Conservation (phyloP, 2,113 vertebrate species). For the Sorex fumeus region DNA sequence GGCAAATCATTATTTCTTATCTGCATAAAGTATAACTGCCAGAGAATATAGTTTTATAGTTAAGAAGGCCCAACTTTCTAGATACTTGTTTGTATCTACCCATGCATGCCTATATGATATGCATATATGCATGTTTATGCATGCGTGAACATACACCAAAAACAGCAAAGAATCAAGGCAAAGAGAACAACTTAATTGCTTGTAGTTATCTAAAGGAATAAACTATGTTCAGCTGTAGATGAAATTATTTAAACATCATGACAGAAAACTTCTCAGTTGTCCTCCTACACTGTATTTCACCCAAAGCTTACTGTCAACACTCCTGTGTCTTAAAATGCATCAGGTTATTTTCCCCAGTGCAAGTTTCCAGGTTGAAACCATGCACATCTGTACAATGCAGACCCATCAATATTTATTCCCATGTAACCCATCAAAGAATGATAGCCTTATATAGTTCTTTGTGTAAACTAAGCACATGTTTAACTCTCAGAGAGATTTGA, state of each 20-base stretch:
- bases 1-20: conserved; percentile 23
- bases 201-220: conserved; percentile 66
- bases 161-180: background rate
- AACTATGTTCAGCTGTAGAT: conserved; percentile 77
- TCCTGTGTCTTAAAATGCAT: conserved; percentile 75
- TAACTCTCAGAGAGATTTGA: conserved; percentile 50
- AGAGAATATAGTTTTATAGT: conserved; percentile 45
- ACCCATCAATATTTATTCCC: background rate
- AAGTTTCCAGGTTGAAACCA: conserved; percentile 67
- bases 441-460: conserved; percentile 45
- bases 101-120: background rate
- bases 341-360: conserved; percentile 45
- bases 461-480: conserved; percentile 66
- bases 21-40: conserved; percentile 23
- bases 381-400: conserved; percentile 61
- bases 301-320: conserved; percentile 80
- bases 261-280: conserved; percentile 79
- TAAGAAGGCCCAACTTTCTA: conserved; percentile 46
- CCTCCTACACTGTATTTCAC: conserved; percentile 73
- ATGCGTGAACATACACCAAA: background rate
- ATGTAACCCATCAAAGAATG: background rate
- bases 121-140: background rate
- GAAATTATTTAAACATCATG: conserved; percentile 69
- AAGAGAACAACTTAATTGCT: conserved; percentile 28
- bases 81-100: background rate